Conservation (phyloP, 1,140 invertebrate genomes). For the Phortica variegata region DNA sequence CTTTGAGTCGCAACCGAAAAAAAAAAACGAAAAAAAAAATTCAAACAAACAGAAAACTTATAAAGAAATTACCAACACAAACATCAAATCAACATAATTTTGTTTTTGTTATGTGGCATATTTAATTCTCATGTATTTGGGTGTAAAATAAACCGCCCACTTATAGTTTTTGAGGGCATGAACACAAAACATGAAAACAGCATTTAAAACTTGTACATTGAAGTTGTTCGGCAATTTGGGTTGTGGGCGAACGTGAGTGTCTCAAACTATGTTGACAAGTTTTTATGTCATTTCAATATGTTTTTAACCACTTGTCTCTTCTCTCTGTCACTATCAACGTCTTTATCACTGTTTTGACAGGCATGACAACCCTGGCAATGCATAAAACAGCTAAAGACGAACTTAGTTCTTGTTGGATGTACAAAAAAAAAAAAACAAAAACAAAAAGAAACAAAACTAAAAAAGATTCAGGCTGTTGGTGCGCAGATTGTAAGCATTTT, state of each 20-base stretch:
- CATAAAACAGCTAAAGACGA: constrained; percentile 46
- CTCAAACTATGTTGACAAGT: constrained; percentile 25
- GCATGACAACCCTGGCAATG: constrained; percentile 39
- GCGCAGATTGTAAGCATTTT: background rate
- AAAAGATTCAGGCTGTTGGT: constrained; percentile 7
- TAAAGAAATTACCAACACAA: too few relatives aligned
- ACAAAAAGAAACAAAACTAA: background rate
- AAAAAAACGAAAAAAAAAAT: too few relatives aligned
- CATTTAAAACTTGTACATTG: constrained; percentile 47
- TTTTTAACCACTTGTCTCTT: background rate
- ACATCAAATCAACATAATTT: constrained; percentile 34
- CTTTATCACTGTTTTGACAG: constrained; percentile 20
- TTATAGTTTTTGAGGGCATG: constrained; percentile 11
- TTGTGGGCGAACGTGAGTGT: too few relatives aligned
- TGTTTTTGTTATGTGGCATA: too few relatives aligned
- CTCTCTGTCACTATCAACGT: too few relatives aligned
- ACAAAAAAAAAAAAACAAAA: constrained; percentile 24
- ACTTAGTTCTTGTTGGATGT: constrained; percentile 41
- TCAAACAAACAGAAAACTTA: too few relatives aligned
- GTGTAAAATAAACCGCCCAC: too few relatives aligned
- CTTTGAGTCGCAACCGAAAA: too few relatives aligned
- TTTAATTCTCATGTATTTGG: too few relatives aligned
- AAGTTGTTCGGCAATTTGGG: too few relatives aligned
- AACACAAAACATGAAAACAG: constrained; percentile 44
- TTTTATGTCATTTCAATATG: constrained; percentile 47